Evolutionary conservation across 2,888 invertebrate species (phyloP).

Genomic region (Apotomis betuletana): DNA sequence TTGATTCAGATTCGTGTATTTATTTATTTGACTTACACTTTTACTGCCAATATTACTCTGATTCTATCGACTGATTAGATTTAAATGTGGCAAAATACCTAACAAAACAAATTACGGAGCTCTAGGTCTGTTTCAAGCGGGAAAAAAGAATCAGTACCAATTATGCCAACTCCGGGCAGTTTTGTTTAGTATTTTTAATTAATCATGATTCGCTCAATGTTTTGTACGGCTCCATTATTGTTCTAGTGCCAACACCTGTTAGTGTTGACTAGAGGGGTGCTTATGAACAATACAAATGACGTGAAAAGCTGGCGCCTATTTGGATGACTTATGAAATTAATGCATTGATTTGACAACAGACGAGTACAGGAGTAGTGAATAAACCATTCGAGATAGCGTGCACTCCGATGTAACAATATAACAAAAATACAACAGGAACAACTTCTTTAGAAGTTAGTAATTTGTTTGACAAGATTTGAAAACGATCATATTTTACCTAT

Average conservation of each 20-base stretch:
- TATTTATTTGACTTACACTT: neutral
- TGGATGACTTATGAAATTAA: slow-evolving; percentile 16
- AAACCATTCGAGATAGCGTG: neutral
- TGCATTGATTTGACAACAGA: slow-evolving; percentile 5
- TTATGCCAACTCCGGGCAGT: slow-evolving; percentile 3
- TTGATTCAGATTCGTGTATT: neutral
- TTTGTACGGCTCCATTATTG: slow-evolving; percentile 10
- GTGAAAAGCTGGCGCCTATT: slow-evolving; percentile 27
- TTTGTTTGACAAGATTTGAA: too few relatives aligned
- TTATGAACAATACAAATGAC: slow-evolving; percentile 10
- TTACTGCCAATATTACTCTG: too few relatives aligned
- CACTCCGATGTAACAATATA: neutral
- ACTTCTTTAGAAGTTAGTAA: too few relatives aligned
- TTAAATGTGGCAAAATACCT: too few relatives aligned
- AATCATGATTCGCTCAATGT: slow-evolving; percentile 28
- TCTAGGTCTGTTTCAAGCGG: too few relatives aligned
- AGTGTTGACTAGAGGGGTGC: slow-evolving; percentile 7
- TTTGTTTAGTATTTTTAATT: slow-evolving; percentile 42
- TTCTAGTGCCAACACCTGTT: slow-evolving; percentile 36
- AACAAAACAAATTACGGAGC: too few relatives aligned
- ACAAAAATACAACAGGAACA: too few relatives aligned
- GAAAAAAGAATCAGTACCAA: neutral
- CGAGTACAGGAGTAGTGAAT: neutral
- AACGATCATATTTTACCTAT: too few relatives aligned
- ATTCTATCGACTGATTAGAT: too few relatives aligned